A percentile compares a stretch with the other conserved stretches of the same genome.
These are phyloP conservation scores for Siniperca scherzeri DNA, from an alignment of 2,797 vertebrate genomes.

Conservation along the genomic window DNA sequence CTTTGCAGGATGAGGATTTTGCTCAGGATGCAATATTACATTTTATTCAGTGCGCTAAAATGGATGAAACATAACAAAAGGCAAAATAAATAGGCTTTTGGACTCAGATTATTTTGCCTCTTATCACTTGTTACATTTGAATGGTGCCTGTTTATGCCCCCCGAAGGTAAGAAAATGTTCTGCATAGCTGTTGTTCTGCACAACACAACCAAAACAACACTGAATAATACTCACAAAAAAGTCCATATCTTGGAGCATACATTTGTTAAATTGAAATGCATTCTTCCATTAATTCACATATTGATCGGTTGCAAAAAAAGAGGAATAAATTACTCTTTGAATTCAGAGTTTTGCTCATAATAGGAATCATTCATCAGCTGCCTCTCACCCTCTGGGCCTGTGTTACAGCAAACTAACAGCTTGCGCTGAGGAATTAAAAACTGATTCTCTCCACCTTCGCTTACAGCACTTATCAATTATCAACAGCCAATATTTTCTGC, in stretches of 20 bases:
- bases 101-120: slow-evolving; percentile 71
- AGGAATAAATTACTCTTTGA: slow-evolving; percentile 76
- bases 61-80: slow-evolving; percentile 76
- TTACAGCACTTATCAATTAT: slow-evolving; percentile 82
- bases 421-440: slow-evolving; percentile 71
- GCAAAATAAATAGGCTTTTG: slow-evolving; percentile 77
- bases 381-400: slow-evolving; percentile 62
- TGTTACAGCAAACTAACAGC: slow-evolving; percentile 70
- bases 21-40: slow-evolving; percentile 69
- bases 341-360: slow-evolving; percentile 80
- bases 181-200: slow-evolving; percentile 67
- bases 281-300: slow-evolving; percentile 85
- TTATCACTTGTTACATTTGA: slow-evolving; percentile 77
- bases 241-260: slow-evolving; percentile 68
- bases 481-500: slow-evolving; percentile 75
- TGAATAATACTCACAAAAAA: slow-evolving; percentile 60
- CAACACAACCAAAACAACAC: slow-evolving; percentile 59
- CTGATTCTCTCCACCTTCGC: slow-evolving; percentile 68
- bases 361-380: slow-evolving; percentile 80
- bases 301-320: slow-evolving; percentile 77
- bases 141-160: slow-evolving; percentile 70
- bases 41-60: slow-evolving; percentile 62
- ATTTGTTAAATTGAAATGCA: slow-evolving; percentile 82
- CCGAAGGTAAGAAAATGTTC: slow-evolving; percentile 62
- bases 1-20: slow-evolving; percentile 62